Evolutionary conservation across 2,113 vertebrate genomes (phyloP).

Genomic region (Leucopsar rothschildi): DNA sequence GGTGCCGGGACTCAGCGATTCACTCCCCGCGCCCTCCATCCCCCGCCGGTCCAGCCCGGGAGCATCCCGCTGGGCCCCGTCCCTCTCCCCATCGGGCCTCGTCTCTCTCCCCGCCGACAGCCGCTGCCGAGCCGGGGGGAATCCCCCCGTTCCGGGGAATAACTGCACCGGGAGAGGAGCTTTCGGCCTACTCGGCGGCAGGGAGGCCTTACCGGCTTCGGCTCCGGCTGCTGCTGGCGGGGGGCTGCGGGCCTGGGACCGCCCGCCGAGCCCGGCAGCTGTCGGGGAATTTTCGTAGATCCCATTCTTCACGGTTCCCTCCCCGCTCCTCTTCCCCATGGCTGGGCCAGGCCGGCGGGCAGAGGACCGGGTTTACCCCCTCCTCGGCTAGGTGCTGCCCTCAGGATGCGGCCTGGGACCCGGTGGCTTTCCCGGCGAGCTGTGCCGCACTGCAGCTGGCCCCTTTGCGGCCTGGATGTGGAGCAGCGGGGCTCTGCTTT

Average conservation of each 20-base stretch:
- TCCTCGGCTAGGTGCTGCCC: background rate
- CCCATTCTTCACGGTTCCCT: background rate
- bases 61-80: background rate
- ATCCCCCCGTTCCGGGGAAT: background rate
- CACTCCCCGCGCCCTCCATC: background rate
- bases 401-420: background rate
- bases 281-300: conserved; percentile 17
- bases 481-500: background rate
- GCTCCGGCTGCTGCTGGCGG: background rate
- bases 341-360: background rate
- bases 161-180: background rate
- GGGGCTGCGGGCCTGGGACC: background rate
- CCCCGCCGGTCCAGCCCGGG: background rate
- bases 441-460: background rate
- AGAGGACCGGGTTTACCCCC: background rate
- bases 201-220: background rate
- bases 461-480: background rate
- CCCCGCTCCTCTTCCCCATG: background rate
- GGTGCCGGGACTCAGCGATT: background rate
- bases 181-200: conserved; percentile 20
- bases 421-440: background rate
- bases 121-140: background rate
- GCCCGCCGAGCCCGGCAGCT: background rate
- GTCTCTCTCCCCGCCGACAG: background rate
- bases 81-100: background rate